Percentiles rank a stretch among this genome's conserved stretches.
These are phyloP conservation scores for Threskiornis aethiopicus DNA, from an alignment of 2,797 vertebrate species.

Conservation along the genomic window DNA sequence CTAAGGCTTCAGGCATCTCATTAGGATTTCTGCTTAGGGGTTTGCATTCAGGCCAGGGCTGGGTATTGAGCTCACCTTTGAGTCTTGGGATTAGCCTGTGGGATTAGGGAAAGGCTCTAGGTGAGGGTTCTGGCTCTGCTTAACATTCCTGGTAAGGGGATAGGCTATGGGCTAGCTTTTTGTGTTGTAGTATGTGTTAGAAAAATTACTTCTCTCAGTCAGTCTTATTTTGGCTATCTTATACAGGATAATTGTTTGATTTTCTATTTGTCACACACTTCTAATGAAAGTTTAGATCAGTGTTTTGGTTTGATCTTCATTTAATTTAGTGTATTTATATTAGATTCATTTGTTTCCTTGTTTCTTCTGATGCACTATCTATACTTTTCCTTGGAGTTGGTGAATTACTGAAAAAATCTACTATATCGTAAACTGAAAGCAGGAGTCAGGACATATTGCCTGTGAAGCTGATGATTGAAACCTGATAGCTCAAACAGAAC, in stretches of 20 bases:
- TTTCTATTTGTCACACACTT: neutral
- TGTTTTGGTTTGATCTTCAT: neutral
- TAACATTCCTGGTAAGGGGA: neutral
- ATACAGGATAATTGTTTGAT: neutral
- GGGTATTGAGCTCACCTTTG: neutral
- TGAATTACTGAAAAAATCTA: neutral
- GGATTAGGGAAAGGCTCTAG: neutral
- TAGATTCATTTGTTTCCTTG: neutral
- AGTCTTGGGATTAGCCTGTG: neutral
- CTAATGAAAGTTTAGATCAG: neutral
- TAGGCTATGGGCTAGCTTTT: neutral
- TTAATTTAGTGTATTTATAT: neutral
- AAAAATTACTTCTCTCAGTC: neutral
- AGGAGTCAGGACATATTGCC: neutral
- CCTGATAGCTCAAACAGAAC: rapidly evolving
- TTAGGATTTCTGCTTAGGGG: neutral
- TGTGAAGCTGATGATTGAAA: neutral
- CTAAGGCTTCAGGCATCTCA: neutral
- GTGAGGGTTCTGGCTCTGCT: neutral
- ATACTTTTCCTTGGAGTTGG: neutral
- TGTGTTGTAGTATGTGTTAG: rapidly evolving
- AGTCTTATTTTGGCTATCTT: neutral
- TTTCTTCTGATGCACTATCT: neutral
- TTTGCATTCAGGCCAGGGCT: neutral
- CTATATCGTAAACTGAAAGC: neutral